A percentile compares a stretch with the other conserved stretches of the same genome.
Conservation (phyloP, 53 echinoderm and acorn worm genomes). For the Actinopyga echinites region DNA sequence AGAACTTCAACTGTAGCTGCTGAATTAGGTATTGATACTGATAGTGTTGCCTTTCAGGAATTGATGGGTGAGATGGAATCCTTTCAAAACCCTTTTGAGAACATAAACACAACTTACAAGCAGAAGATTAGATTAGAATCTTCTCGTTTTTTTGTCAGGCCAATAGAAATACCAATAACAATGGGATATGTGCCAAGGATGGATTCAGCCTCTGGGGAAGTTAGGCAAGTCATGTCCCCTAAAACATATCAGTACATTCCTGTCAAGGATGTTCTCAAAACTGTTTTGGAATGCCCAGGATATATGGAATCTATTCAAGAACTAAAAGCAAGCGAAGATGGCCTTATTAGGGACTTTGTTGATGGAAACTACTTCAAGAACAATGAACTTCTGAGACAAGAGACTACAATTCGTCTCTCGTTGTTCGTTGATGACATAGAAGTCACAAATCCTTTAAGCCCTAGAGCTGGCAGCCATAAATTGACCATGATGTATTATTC, state of each 20-base stretch:
- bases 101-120: slow-evolving; percentile 23
- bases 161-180: slow-evolving; percentile 28
- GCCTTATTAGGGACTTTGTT: slow-evolving; percentile 13
- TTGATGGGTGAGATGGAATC: slow-evolving; percentile 8
- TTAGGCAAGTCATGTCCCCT: neutral
- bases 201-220: slow-evolving; percentile 27
- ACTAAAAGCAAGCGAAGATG: slow-evolving; percentile 5
- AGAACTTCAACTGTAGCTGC: neutral
- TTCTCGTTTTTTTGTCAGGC: neutral
- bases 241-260: slow-evolving; percentile 30
- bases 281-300: slow-evolving; percentile 14
- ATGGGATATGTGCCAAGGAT: slow-evolving; percentile 35
- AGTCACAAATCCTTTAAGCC: slow-evolving; percentile 35
- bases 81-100: neutral
- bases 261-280: neutral
- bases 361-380: slow-evolving; percentile 12
- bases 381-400: slow-evolving; percentile 1
- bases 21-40: neutral
- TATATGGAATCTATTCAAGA: slow-evolving; percentile 30
- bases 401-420: neutral
- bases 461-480: slow-evolving; percentile 6
- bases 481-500: slow-evolving; percentile 26
- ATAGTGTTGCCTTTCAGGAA: slow-evolving; percentile 2
- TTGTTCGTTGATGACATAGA: slow-evolving; percentile 26
- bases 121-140: neutral